These are phyloP conservation scores for Epicampocera succincta DNA, from an alignment of 2,888 invertebrate species.

Conservation along the genomic window DNA sequence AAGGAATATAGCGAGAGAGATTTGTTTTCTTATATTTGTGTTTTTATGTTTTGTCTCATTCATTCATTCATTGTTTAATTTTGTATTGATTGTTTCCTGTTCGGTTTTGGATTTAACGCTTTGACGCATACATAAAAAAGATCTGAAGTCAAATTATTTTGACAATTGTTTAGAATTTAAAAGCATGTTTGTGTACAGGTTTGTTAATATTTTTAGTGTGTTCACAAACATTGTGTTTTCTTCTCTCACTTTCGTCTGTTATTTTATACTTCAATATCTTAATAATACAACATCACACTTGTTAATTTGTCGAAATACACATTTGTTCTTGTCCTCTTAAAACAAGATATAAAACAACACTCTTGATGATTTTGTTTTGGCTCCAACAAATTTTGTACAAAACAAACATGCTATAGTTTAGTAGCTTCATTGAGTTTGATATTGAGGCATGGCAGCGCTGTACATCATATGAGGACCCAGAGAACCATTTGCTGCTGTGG, in stretches of 20 bases:
- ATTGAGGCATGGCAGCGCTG: conserved; percentile 88
- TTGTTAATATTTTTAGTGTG: conserved; percentile 61
- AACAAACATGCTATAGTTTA: conserved; percentile 68
- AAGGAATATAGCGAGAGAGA: conserved; percentile 75
- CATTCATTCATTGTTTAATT: conserved; percentile 53
- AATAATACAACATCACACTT: conserved; percentile 69
- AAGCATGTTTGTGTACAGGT: conserved; percentile 65
- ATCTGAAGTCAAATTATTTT: conserved; percentile 42
- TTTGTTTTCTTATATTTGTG: conserved; percentile 65
- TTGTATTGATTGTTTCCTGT: conserved; percentile 55
- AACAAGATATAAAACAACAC: conserved; percentile 69
- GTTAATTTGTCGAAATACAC: conserved; percentile 63
- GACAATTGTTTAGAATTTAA: conserved; percentile 35
- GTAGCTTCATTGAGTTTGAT: conserved; percentile 90
- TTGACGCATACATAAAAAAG: conserved; percentile 44
- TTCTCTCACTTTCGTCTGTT: conserved; percentile 47
- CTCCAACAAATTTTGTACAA: conserved; percentile 65
- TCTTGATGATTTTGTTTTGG: conserved; percentile 68
- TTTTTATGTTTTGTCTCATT: conserved; percentile 61
- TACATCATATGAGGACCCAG: conserved; percentile 87
- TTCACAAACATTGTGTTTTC: conserved; percentile 58
- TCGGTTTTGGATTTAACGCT: conserved; percentile 63
- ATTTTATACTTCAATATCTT: conserved; percentile 55
- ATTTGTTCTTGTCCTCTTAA: conserved; percentile 43
- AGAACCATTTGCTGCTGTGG: conserved; percentile 83